Conservation (phyloP, 2,888 invertebrate species). For the Latrodectus hesperus region DNA sequence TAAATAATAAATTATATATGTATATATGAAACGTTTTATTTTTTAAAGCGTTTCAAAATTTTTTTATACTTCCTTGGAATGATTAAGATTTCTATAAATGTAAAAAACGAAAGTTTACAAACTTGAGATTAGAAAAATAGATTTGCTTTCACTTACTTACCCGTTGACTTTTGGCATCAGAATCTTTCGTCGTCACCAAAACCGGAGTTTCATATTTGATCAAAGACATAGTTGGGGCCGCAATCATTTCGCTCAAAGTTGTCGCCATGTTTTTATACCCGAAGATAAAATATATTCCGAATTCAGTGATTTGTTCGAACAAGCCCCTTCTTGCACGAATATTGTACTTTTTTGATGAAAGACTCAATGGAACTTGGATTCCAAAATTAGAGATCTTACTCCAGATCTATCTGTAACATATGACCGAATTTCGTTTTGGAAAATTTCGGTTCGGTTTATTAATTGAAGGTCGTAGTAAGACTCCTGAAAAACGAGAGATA, state of each 20-base stretch:
- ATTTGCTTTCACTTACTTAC: conserved; percentile 30
- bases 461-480: conserved; percentile 7
- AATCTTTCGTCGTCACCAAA: conserved; percentile 51
- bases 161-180: conserved; percentile 29
- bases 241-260: conserved; percentile 61
- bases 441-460: background rate
- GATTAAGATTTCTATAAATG: no score
- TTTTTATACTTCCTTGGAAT: no score
- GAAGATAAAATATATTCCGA: background rate
- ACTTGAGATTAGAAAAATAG: no score
- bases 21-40: no score
- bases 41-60: no score
- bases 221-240: conserved; percentile 47
- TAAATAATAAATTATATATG: no score
- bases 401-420: background rate
- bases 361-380: background rate
- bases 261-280: conserved; percentile 17
- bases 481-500: background rate
- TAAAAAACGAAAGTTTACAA: no score
- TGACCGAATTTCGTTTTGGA: background rate
- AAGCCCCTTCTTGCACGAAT: background rate
- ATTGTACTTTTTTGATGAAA: background rate
- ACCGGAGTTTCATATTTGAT: conserved; percentile 60
- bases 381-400: background rate
- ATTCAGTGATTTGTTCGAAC: background rate